Percentiles rank a stretch among this genome's conserved stretches.
Conservation (phyloP, 2,113 vertebrate genomes). For the Athene noctua region DNA sequence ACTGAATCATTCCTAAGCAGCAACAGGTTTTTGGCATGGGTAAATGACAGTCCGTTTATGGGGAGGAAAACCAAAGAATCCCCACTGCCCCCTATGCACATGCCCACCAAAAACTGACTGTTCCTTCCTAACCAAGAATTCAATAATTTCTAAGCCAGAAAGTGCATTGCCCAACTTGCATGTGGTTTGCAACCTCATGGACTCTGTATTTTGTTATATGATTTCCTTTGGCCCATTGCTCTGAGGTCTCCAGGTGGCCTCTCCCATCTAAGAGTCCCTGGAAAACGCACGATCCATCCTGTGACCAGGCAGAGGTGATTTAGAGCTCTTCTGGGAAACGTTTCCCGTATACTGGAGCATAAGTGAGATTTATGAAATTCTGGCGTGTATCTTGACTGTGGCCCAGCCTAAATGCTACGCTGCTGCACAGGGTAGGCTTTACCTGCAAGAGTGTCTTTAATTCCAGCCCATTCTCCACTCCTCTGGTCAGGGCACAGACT, state of each 20-base stretch:
- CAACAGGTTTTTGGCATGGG: not conserved
- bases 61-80: not conserved
- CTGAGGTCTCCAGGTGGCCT: not conserved
- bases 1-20: not conserved
- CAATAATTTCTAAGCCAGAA: not conserved
- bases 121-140: not conserved
- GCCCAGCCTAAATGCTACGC: not conserved
- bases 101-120: not conserved
- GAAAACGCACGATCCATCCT: not conserved
- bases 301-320: not conserved
- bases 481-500: not conserved
- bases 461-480: not conserved
- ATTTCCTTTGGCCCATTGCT: not conserved
- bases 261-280: not conserved
- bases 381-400: not conserved
- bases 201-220: not conserved
- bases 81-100: not conserved
- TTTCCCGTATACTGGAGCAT: not conserved
- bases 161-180: not conserved
- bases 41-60: not conserved
- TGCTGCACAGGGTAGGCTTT: not conserved
- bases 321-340: not conserved
- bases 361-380: conserved; percentile 39
- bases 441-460: not conserved
- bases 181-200: not conserved